These are phyloP conservation scores for Plebejus anna DNA, from an alignment of 2,888 invertebrate species.

Conservation along the genomic window DNA sequence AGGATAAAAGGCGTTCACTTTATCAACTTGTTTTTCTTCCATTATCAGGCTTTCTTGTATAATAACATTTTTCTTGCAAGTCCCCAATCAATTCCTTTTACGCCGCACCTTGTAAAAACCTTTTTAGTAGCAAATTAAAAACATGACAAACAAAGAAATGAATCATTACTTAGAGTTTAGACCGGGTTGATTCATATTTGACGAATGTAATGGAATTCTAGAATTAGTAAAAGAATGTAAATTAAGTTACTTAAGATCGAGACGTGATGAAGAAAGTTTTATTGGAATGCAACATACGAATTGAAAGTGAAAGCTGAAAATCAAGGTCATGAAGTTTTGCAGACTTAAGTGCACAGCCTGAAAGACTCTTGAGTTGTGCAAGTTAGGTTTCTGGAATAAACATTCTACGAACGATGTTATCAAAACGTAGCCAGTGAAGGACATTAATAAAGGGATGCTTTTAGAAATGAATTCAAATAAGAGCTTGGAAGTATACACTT, in stretches of 20 bases:
- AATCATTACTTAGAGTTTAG: not conserved
- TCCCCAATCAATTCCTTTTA: slow-evolving; percentile 13
- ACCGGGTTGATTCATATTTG: slow-evolving; percentile 13
- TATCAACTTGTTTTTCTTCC: not conserved
- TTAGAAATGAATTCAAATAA: not conserved
- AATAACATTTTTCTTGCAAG: not conserved
- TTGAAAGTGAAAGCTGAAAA: slow-evolving; percentile 10
- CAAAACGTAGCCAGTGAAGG: not conserved
- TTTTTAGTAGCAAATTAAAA: slow-evolving; percentile 16
- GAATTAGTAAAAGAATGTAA: not conserved
- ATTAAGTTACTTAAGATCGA: not conserved
- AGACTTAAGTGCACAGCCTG: not conserved
- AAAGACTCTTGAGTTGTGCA: not conserved
- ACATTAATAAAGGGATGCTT: not conserved
- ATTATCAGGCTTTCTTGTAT: not conserved
- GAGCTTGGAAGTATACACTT: not conserved
- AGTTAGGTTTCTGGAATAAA: not conserved
- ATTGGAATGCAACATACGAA: slow-evolving; percentile 6
- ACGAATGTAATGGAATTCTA: not conserved
- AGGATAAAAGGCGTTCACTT: not conserved
- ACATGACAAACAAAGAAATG: slow-evolving; percentile 12
- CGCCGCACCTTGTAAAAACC: not conserved
- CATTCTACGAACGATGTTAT: not conserved
- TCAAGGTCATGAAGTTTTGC: slow-evolving; percentile 4
- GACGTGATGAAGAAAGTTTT: slow-evolving; percentile 10